phyloP scores from a whole-genome alignment of 2,888 invertebrate species.

The Ennomos fuscantarius region DNA sequence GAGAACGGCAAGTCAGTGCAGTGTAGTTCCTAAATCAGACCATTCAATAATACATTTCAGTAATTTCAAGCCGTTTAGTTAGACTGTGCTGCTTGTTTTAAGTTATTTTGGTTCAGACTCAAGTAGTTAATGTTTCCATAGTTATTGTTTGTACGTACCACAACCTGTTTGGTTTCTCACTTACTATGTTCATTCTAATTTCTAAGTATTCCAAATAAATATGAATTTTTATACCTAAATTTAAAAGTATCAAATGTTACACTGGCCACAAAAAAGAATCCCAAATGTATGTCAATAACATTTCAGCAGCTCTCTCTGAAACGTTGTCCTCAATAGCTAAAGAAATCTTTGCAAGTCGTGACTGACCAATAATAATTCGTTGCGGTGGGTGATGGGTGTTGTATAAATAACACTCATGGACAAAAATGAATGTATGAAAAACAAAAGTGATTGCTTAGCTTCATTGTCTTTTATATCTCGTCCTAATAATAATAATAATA shows the following conservation, averaged over 20 bases:
- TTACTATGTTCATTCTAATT: too few relatives aligned
- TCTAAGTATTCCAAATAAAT: too few relatives aligned
- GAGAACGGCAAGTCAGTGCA: slow-evolving; percentile 28
- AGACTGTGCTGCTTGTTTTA: neutral
- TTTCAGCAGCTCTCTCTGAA: slow-evolving; percentile 44
- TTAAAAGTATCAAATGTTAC: slow-evolving; percentile 9
- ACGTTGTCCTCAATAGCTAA: slow-evolving; percentile 38
- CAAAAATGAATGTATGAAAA: slow-evolving; percentile 7
- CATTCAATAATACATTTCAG: neutral
- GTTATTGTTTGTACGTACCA: too few relatives aligned
- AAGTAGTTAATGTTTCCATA: neutral
- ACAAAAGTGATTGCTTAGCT: too few relatives aligned
- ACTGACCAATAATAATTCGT: slow-evolving; percentile 35
- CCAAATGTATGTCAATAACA: slow-evolving; percentile 52
- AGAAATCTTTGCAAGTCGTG: slow-evolving; percentile 43
- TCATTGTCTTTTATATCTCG: too few relatives aligned
- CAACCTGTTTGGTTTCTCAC: too few relatives aligned
- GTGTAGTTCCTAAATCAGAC: slow-evolving; percentile 12
- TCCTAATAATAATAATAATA: too few relatives aligned
- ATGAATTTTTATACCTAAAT: neutral
- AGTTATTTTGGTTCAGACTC: slow-evolving; percentile 1
- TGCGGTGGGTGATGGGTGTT: slow-evolving; percentile 13
- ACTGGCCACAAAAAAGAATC: slow-evolving; percentile 14
- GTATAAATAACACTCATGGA: slow-evolving; percentile 28
- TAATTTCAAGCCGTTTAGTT: neutral